Percentiles rank a stretch among this genome's conserved stretches.
Evolutionary conservation across 2,113 vertebrate genomes (phyloP).

Genomic region (Tauraco erythrolophus): DNA sequence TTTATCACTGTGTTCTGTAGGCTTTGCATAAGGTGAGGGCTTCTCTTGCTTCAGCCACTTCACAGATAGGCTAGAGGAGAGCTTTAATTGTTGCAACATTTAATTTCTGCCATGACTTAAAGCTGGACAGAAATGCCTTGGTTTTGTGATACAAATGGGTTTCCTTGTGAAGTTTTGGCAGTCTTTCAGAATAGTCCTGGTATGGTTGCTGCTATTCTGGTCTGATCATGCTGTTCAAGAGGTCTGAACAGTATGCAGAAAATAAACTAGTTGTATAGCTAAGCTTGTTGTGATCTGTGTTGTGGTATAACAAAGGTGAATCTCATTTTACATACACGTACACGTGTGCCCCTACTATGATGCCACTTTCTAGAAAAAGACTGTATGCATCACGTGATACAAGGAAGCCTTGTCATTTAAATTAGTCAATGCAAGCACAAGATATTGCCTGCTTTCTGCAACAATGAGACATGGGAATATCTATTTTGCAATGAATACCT

Average conservation of each 20-base stretch:
- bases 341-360: neutral
- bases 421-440: neutral
- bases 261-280: neutral
- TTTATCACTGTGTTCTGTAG: neutral
- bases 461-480: neutral
- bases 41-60: neutral
- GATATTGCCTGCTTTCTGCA: neutral
- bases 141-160: neutral
- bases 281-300: neutral
- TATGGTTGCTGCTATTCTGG: neutral
- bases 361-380: neutral
- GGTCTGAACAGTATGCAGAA: neutral
- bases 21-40: neutral
- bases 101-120: neutral
- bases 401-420: neutral
- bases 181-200: neutral
- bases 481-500: neutral
- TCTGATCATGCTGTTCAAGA: neutral
- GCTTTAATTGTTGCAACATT: neutral
- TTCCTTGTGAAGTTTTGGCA: neutral
- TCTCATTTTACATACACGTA: neutral
- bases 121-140: neutral
- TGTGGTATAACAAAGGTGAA: neutral
- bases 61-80: neutral
- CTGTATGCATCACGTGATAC: neutral